Evolutionary conservation across 1,140 invertebrate species (phyloP).

Genomic region (Sitodiplosis mosellana): DNA sequence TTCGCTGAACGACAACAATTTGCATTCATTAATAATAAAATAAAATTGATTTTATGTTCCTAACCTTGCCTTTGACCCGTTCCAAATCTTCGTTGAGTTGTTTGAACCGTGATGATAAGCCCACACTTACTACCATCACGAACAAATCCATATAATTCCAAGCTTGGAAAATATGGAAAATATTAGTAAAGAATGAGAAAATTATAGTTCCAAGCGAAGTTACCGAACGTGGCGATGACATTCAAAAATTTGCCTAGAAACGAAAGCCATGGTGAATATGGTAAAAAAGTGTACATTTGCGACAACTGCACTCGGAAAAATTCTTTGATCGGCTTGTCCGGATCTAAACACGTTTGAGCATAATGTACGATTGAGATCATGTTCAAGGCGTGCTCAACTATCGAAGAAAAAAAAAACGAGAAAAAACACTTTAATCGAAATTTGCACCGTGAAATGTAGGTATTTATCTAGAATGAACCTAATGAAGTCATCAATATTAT

Average conservation of each 20-base stretch:
- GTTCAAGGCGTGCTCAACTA: slow-evolving; percentile 23
- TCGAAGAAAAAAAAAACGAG: slow-evolving; percentile 3
- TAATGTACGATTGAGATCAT: slow-evolving; percentile 16
- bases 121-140: slow-evolving; percentile 37
- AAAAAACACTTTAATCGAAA: background rate
- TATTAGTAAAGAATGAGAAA: too few relatives aligned
- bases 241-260: slow-evolving; percentile 29
- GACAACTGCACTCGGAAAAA: slow-evolving; percentile 16
- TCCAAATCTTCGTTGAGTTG: slow-evolving; percentile 35
- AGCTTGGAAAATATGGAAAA: too few relatives aligned
- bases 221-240: slow-evolving; percentile 42
- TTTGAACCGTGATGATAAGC: slow-evolving; percentile 34
- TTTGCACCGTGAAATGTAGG: too few relatives aligned
- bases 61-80: slow-evolving; percentile 28
- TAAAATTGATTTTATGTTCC: background rate
- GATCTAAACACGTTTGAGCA: slow-evolving; percentile 12
- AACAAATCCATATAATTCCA: slow-evolving; percentile 52
- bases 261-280: slow-evolving; percentile 12
- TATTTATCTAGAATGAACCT: background rate
- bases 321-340: slow-evolving; percentile 13
- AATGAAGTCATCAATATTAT: slow-evolving; percentile 16
- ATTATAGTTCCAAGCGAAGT: too few relatives aligned
- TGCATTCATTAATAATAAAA: background rate
- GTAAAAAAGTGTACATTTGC: slow-evolving; percentile 17
- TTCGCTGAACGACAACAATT: slow-evolving; percentile 9